Conservation (phyloP, 1,140 invertebrate genomes). For the Leptinotarsa texana region DNA sequence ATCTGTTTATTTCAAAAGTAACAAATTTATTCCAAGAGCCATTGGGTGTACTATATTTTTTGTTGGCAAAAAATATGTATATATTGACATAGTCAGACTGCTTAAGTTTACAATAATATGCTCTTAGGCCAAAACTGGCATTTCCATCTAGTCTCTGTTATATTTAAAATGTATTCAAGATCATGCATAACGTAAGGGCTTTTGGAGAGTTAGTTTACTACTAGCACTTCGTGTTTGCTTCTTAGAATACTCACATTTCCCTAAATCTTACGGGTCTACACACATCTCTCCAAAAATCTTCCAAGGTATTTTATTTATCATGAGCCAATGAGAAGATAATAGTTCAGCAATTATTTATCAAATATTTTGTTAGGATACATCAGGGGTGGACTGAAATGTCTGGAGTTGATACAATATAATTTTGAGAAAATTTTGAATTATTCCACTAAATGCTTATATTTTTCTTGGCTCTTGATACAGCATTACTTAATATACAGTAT, state of each 20-base stretch:
- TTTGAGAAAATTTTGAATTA: too few relatives aligned
- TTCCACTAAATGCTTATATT: background rate
- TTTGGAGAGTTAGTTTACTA: slow-evolving; percentile 13
- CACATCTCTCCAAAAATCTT: slow-evolving; percentile 25
- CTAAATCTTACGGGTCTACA: slow-evolving; percentile 9
- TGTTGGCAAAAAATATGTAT: slow-evolving; percentile 2
- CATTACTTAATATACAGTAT: slow-evolving; percentile 4
- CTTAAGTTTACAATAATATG: slow-evolving; percentile 16
- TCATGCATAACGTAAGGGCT: slow-evolving; percentile 27
- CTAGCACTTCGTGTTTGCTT: background rate
- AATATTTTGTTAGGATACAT: too few relatives aligned
- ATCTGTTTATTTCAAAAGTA: too few relatives aligned
- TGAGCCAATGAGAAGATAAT: background rate
- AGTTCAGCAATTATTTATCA: too few relatives aligned
- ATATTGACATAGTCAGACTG: slow-evolving; percentile 9
- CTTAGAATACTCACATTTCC: slow-evolving; percentile 21
- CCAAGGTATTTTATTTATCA: slow-evolving; percentile 9
- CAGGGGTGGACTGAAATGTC: too few relatives aligned
- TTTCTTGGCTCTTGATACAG: background rate
- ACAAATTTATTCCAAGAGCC: too few relatives aligned
- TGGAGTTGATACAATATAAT: too few relatives aligned
- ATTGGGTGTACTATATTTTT: background rate
- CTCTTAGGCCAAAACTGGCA: slow-evolving; percentile 11
- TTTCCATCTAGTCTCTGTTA: slow-evolving; percentile 28
- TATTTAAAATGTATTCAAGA: slow-evolving; percentile 19